A percentile compares a stretch with the other conserved stretches of the same genome.
Conservation (phyloP, 2,888 invertebrate species). For the Tiliacea aurago region DNA sequence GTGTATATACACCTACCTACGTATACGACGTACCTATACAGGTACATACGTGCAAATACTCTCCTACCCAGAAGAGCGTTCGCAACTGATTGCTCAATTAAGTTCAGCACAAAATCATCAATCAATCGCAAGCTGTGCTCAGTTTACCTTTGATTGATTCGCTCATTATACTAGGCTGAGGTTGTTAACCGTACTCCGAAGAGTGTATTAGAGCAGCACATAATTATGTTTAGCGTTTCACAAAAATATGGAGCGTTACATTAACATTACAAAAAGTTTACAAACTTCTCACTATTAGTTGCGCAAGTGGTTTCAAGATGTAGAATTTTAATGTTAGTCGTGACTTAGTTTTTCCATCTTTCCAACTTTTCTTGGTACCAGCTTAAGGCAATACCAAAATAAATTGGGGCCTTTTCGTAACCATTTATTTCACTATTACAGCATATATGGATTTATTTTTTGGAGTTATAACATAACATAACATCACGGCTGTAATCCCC, state of each 20-base stretch:
- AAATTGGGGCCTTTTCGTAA: too few relatives aligned
- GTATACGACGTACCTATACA: background rate
- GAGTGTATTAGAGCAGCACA: slow-evolving; percentile 37
- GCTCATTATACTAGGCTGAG: slow-evolving; percentile 64
- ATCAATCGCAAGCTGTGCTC: slow-evolving; percentile 62
- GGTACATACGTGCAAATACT: slow-evolving; percentile 51
- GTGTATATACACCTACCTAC: slow-evolving; percentile 4
- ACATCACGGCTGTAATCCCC: too few relatives aligned
- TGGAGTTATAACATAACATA: too few relatives aligned
- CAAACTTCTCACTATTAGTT: slow-evolving; percentile 30
- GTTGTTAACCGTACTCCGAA: slow-evolving; percentile 56
- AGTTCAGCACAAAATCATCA: slow-evolving; percentile 64
- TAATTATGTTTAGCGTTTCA: slow-evolving; percentile 37
- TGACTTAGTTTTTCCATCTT: slow-evolving; percentile 3
- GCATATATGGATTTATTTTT: too few relatives aligned
- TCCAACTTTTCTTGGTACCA: background rate
- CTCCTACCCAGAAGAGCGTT: slow-evolving; percentile 52
- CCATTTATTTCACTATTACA: too few relatives aligned
- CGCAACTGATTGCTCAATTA: slow-evolving; percentile 65
- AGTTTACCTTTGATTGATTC: slow-evolving; percentile 68
- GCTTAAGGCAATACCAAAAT: too few relatives aligned
- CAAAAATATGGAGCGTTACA: slow-evolving; percentile 26
- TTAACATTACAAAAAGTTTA: slow-evolving; percentile 35
- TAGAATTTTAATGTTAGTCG: slow-evolving; percentile 25
- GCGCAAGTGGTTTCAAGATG: slow-evolving; percentile 26